Evolutionary conservation across 2,888 invertebrate species (phyloP).

Genomic region (Plebejus argus): DNA sequence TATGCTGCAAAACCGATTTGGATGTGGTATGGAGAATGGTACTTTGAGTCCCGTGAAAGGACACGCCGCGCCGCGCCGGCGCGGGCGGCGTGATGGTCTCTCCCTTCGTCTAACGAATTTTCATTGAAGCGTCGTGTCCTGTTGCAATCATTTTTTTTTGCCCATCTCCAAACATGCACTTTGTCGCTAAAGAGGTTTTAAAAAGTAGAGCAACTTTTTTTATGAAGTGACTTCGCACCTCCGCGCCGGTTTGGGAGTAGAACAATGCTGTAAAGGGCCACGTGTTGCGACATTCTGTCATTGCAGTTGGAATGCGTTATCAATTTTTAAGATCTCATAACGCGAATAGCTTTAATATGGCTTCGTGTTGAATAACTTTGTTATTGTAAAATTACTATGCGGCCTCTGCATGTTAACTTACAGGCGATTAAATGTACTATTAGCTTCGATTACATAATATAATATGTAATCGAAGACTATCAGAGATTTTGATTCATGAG

Average conservation of each 20-base stretch:
- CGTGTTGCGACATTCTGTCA: neutral
- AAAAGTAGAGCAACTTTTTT: neutral
- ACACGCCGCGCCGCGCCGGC: too few relatives aligned
- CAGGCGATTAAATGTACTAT: too few relatives aligned
- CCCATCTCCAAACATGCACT: neutral
- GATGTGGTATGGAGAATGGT: too few relatives aligned
- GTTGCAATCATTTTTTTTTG: too few relatives aligned
- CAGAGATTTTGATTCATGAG: too few relatives aligned
- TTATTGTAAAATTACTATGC: neutral
- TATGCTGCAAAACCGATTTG: too few relatives aligned
- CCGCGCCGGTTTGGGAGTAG: neutral
- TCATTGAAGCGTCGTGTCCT: too few relatives aligned
- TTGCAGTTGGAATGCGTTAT: conserved; percentile 20
- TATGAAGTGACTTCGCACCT: neutral
- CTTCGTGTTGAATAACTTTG: conserved; percentile 16
- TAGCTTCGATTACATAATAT: too few relatives aligned
- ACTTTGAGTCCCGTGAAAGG: too few relatives aligned
- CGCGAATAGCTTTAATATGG: neutral
- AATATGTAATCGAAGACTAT: too few relatives aligned
- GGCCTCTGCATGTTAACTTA: neutral
- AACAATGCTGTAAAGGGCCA: neutral
- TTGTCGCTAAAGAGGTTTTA: neutral
- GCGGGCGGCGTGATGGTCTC: too few relatives aligned
- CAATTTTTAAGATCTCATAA: conserved; percentile 26
- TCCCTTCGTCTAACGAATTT: too few relatives aligned